phyloP scores from a whole-genome alignment of 37 sponge, comb jelly and placozoan species.

The Spongia lamella region DNA sequence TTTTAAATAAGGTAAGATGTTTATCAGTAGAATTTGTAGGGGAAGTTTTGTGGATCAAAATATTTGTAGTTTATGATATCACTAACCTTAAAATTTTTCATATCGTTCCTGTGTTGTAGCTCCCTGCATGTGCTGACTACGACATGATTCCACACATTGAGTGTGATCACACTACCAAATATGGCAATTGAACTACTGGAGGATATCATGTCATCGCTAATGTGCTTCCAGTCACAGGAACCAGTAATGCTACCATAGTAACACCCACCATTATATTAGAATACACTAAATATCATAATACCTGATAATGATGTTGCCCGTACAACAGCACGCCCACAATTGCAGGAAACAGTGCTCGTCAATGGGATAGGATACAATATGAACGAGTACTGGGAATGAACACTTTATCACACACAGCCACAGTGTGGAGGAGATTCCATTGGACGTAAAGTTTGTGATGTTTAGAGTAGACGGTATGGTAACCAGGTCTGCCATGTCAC shows the following conservation, averaged over 20 bases:
- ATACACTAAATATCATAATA: conserved; percentile 9
- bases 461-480: conserved; percentile 24
- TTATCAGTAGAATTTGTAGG: too few relatives aligned
- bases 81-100: neutral
- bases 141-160: conserved; percentile 54
- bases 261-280: neutral
- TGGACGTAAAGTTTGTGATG: conserved; percentile 18
- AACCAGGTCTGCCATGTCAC: conserved; percentile 33
- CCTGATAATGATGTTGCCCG: conserved; percentile 72
- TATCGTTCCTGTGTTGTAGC: conserved; percentile 25
- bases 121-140: conserved; percentile 10
- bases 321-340: conserved; percentile 59
- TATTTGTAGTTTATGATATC: too few relatives aligned
- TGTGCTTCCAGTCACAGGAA: too few relatives aligned
- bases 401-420: conserved; percentile 67
- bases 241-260: neutral
- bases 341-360: conserved; percentile 46
- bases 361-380: conserved; percentile 55
- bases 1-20: too few relatives aligned
- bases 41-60: too few relatives aligned
- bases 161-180: conserved; percentile 39
- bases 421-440: conserved; percentile 51
- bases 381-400: conserved; percentile 27
- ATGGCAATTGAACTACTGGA: too few relatives aligned
- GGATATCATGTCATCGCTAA: too few relatives aligned